Base-by-base conservation (phyloP, 2,888 invertebrate species). In the Galerucella calmariensis region DNA sequence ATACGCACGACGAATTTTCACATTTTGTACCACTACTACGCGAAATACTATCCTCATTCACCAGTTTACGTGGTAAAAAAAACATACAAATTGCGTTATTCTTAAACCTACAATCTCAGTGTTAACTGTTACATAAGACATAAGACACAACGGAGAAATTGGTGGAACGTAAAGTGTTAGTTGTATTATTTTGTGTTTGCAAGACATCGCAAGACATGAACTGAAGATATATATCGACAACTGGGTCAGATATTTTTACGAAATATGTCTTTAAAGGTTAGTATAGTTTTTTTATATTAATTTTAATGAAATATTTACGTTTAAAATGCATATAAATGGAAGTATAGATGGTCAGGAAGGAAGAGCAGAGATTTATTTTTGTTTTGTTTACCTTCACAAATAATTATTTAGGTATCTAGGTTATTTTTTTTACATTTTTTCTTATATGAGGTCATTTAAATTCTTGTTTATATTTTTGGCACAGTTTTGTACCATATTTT, bases 101-200 rank as follows among this genome's bases (percentile, higher is more conserved):
- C 71, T 72, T 68, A 27, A 63, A 67, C 44, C 27, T 65, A 67
- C 56, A 71, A 62, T 65, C 67, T 24, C 53, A 69, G 74, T 69
- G 71, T 63, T 67, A 66, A 72, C 65, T 41, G 77, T 79, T 79
- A 73, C 73, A 74, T 75, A 75, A 78, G 67, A 73, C 73, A 74
- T 75, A 75, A 78, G 67, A 69, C 63, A 62, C 63, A 76, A 73
- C 74, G 65, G 67, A 41, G 72, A 72, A 65, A 69, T 72, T 53
- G 66, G 53, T 67, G 73, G 16, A 69, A 35, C 67, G 62, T 56
- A 44, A 67, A 51, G 65, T 67, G 53, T 46, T 24, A 35, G 48
- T 69, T 41, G 51, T 61, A 24, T 53, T 62, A 63, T 24, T 63
- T 65, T 46, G 46, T 63, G 53, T 69, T 16, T 20, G 35, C 56